phyloP scores from a whole-genome alignment of 2,113 vertebrate species.

The Austrofundulus limnaeus region DNA sequence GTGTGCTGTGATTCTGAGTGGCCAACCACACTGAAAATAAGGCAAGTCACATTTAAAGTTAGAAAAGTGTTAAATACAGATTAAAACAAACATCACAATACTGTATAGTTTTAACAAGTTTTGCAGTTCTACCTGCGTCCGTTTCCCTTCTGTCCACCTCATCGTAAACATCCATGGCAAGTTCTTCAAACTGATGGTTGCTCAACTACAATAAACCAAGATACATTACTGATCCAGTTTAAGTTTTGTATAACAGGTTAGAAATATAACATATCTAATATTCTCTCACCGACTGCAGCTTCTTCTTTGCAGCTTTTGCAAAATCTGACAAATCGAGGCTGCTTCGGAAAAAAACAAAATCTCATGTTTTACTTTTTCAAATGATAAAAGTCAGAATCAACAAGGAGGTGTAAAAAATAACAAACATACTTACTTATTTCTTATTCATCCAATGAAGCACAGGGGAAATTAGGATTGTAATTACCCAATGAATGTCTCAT shows the following conservation, averaged over 20 bases:
- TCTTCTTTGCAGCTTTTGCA: slow-evolving; percentile 98
- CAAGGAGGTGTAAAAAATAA: neutral
- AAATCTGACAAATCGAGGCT: slow-evolving; percentile 96
- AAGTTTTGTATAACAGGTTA: no score
- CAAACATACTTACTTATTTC: slow-evolving; percentile 75
- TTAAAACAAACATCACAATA: neutral
- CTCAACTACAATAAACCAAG: slow-evolving; percentile 81
- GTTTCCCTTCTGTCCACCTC: slow-evolving; percentile 98
- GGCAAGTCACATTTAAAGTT: neutral
- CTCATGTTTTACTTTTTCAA: neutral
- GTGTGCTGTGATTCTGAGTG: slow-evolving; percentile 96
- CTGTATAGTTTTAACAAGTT: neutral
- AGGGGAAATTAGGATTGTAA: slow-evolving; percentile 27
- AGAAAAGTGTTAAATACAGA: neutral
- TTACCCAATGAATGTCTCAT: slow-evolving; percentile 1
- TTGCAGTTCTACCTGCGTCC: slow-evolving; percentile 86
- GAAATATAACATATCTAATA: slow-evolving; percentile 21
- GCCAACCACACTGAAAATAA: slow-evolving; percentile 89
- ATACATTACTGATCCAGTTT: no score
- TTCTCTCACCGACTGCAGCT: slow-evolving; percentile 92
- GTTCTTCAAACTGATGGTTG: slow-evolving; percentile 98
- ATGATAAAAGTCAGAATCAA: slow-evolving; percentile 3
- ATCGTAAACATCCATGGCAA: slow-evolving; percentile 99
- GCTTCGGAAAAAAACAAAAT: slow-evolving; percentile 74
- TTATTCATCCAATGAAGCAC: slow-evolving; percentile 72